phyloP scores from a whole-genome alignment of 2,113 vertebrate genomes.

The Dicerorhinus sumatrensis region DNA sequence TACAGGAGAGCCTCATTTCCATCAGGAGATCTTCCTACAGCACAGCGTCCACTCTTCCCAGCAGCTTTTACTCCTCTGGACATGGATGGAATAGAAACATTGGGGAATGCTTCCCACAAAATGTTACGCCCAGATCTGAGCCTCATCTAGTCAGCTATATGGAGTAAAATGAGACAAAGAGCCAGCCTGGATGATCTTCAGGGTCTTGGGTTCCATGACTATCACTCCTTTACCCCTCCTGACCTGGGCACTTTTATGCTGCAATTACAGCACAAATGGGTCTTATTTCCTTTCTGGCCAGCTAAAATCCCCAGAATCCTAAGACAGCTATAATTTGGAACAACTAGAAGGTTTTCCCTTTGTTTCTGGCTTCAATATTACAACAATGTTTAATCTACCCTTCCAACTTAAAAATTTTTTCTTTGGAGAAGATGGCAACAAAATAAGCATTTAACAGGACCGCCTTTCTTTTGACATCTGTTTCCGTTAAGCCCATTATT shows the following conservation, averaged over 20 bases:
- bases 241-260: not conserved
- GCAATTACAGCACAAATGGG: not conserved
- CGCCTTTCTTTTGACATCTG: constrained; percentile 13
- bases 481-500: not conserved
- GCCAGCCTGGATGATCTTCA: not conserved
- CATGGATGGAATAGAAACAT: not conserved
- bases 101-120: not conserved
- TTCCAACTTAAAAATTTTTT: constrained; percentile 5
- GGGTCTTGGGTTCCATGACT: not conserved
- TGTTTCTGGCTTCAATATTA: not conserved
- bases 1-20: not conserved
- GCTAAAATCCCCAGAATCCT: not conserved
- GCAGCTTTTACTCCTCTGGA: not conserved
- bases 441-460: not conserved
- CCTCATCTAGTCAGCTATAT: not conserved
- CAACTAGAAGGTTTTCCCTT: not conserved
- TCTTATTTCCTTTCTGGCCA: not conserved
- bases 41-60: not conserved
- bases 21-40: not conserved
- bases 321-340: not conserved
- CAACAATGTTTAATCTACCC: not conserved
- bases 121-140: not conserved
- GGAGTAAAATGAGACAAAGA: not conserved
- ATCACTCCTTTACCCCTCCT: not conserved
- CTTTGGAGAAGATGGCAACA: constrained; percentile 1